Percentiles rank a stretch among this genome's conserved stretches.
These are phyloP conservation scores for Regulus satrapa DNA, from an alignment of 2,113 vertebrate species.

Conservation along the genomic window DNA sequence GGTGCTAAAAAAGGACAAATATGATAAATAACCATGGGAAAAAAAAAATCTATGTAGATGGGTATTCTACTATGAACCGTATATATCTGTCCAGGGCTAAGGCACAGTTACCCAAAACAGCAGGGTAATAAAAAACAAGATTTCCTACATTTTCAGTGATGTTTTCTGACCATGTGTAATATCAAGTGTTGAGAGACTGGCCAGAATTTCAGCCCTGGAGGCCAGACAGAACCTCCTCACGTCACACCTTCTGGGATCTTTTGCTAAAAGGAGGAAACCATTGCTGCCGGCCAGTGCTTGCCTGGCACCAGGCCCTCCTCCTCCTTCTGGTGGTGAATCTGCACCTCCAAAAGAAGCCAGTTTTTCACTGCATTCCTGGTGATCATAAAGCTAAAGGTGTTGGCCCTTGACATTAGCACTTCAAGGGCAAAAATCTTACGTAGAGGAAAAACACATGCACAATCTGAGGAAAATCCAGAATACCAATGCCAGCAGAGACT, in stretches of 20 bases:
- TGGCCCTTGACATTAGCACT: neutral
- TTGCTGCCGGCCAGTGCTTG: neutral
- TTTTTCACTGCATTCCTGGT: neutral
- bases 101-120: neutral
- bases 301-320: neutral
- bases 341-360: neutral
- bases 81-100: conserved; percentile 7
- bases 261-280: neutral
- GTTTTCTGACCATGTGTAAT: neutral
- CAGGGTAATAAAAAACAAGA: neutral
- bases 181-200: neutral
- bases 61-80: conserved; percentile 6
- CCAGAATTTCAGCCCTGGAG: conserved; percentile 11
- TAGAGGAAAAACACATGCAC: neutral
- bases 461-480: neutral
- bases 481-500: neutral
- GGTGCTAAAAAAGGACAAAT: conserved; percentile 18
- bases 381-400: neutral
- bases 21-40: neutral
- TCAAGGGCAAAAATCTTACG: neutral
- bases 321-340: conserved; percentile 2
- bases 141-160: neutral
- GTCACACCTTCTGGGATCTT: neutral
- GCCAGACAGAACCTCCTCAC: neutral
- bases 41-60: conserved; percentile 12